Evolutionary conservation across 2,797 vertebrate species (phyloP).

Genomic region (Eremophila alpestris): DNA sequence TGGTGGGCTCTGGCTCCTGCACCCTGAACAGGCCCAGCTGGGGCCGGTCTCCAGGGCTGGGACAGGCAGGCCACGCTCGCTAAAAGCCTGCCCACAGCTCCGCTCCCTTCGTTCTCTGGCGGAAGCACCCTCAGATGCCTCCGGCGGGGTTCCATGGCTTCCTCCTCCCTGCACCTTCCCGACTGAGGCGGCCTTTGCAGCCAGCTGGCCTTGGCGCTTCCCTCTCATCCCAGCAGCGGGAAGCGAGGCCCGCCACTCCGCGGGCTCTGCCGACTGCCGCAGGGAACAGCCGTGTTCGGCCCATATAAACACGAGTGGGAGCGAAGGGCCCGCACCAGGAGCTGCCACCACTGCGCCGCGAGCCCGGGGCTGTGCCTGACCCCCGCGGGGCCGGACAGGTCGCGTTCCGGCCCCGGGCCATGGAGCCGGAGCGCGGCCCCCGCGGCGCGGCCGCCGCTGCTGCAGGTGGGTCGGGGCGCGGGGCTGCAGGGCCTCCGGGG

Average conservation of each 20-base stretch:
- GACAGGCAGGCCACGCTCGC: not conserved
- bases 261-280: not conserved
- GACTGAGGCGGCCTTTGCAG: too few species aligned
- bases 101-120: not conserved
- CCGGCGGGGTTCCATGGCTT: too few species aligned
- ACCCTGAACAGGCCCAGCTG: not conserved
- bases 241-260: not conserved
- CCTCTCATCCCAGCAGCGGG: not conserved
- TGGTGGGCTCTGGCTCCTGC: rapidly evolving
- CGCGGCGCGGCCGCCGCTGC: not conserved
- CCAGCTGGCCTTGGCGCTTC: too few species aligned
- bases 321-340: rapidly evolving
- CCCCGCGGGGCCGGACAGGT: not conserved
- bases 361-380: not conserved
- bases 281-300: too few species aligned
- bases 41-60: rapidly evolving
- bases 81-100: not conserved
- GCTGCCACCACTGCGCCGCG: rapidly evolving
- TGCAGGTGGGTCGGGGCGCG: not conserved
- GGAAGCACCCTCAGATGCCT: not conserved
- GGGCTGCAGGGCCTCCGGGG: rapidly evolving
- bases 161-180: not conserved
- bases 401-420: not conserved
- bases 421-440: not conserved
- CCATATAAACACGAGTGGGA: rapidly evolving